Conservation (phyloP, 2,797 vertebrate species). For the Macropodus opercularis region DNA sequence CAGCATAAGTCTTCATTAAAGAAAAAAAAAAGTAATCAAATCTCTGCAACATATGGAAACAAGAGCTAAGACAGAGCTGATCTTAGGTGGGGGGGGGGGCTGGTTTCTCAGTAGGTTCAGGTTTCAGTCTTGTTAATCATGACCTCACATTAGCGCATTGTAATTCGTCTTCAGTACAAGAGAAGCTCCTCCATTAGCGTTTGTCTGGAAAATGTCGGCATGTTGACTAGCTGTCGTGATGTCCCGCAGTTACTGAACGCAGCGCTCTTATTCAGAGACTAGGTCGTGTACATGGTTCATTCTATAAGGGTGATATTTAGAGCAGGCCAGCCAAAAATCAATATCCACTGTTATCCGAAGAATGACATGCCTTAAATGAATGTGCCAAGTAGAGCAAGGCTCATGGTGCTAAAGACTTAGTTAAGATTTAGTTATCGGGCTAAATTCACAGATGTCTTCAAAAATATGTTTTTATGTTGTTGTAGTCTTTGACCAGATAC, state of each 20-base stretch:
- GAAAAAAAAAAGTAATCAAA: conserved; percentile 82
- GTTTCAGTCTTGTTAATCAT: conserved; percentile 39
- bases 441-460: too few species aligned
- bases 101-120: too few species aligned
- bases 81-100: too few species aligned
- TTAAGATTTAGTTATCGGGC: not conserved
- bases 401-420: conserved; percentile 42
- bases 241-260: conserved; percentile 48
- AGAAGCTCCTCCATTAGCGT: conserved; percentile 45
- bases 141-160: conserved; percentile 45
- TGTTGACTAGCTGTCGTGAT: conserved; percentile 48
- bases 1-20: conserved; percentile 79
- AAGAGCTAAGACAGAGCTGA: conserved; percentile 44
- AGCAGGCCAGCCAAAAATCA: conserved; percentile 65
- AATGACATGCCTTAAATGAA: conserved; percentile 71
- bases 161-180: conserved; percentile 45
- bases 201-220: conserved; percentile 35
- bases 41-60: conserved; percentile 72
- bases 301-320: conserved; percentile 67
- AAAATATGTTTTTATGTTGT: not conserved
- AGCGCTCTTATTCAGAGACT: conserved; percentile 55
- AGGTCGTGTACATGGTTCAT: conserved; percentile 61
- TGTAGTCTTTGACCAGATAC: not conserved
- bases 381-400: conserved; percentile 60
- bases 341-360: conserved; percentile 71